A percentile compares a stretch with the other conserved stretches of the same genome.
phyloP scores from a whole-genome alignment of 2,113 vertebrate species.

The Ceuthmochares aereus region DNA sequence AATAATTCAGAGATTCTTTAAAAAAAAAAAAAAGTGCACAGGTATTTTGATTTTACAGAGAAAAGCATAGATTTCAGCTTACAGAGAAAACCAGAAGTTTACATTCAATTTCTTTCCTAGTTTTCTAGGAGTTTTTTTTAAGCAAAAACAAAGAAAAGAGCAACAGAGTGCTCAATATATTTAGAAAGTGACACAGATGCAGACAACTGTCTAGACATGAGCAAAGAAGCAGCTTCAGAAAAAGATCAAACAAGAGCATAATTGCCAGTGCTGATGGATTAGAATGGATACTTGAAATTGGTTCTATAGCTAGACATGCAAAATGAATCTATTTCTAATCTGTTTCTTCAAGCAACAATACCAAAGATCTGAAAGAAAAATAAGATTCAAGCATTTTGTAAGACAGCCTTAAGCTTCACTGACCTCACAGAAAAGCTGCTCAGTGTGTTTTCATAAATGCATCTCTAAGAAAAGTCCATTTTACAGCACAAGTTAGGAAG shows the following conservation, averaged over 20 bases:
- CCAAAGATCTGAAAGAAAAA: background rate
- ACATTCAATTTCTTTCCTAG: background rate
- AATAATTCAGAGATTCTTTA: background rate
- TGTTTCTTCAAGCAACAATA: background rate
- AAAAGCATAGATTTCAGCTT: background rate
- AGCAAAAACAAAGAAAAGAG: slow-evolving; percentile 2
- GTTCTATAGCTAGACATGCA: background rate
- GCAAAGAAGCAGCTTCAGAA: slow-evolving; percentile 26
- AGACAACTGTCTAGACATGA: slow-evolving; percentile 59
- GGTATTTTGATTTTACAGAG: background rate
- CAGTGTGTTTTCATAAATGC: background rate
- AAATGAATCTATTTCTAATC: slow-evolving; percentile 11
- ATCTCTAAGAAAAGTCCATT: background rate
- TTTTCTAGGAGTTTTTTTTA: background rate
- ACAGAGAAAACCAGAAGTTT: background rate
- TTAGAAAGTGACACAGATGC: slow-evolving; percentile 44
- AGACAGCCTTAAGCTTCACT: background rate
- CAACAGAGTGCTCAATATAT: slow-evolving; percentile 12
- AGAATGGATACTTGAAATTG: slow-evolving; percentile 24
- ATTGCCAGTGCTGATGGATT: slow-evolving; percentile 24
- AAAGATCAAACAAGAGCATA: slow-evolving; percentile 36
- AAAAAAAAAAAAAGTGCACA: background rate
- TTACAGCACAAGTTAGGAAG: background rate
- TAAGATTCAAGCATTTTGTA: background rate
- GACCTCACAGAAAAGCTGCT: background rate